Percentiles rank a stretch among this genome's conserved stretches.
Conservation (phyloP, 2,113 vertebrate species). For the Hiodon alosoides region DNA sequence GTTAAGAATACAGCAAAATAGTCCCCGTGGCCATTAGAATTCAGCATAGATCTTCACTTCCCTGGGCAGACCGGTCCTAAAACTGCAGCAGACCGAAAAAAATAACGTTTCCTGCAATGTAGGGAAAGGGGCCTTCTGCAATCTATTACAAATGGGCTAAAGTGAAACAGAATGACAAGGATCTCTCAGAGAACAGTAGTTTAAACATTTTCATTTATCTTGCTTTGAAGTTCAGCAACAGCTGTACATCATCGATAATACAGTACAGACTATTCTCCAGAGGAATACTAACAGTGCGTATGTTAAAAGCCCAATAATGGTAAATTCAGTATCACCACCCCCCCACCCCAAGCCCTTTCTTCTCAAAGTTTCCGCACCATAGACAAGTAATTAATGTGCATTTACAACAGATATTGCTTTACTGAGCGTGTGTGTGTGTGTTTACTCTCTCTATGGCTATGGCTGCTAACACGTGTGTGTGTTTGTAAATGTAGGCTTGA, state of each 20-base stretch:
- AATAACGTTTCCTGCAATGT: background rate
- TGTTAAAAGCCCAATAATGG: conserved; percentile 2
- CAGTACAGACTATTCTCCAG: background rate
- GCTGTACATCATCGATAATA: conserved; percentile 18
- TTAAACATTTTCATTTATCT: conserved; percentile 10
- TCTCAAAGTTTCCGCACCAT: conserved; percentile 11
- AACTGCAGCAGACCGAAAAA: background rate
- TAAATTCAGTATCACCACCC: background rate
- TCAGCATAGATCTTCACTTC: background rate
- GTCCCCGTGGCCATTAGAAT: too few species aligned
- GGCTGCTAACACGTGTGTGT: conserved; percentile 11
- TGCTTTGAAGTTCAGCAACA: background rate
- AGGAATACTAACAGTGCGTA: conserved; percentile 10
- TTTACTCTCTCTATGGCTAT: conserved; percentile 2
- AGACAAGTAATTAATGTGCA: conserved; percentile 20
- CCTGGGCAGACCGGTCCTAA: background rate
- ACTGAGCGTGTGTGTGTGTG: conserved; percentile 17
- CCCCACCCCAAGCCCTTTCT: conserved; percentile 14
- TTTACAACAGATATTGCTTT: conserved; percentile 41
- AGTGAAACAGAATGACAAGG: conserved; percentile 5
- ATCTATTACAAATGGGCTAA: background rate
- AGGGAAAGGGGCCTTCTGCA: background rate
- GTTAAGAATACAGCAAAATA: too few species aligned
- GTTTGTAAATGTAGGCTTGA: background rate
- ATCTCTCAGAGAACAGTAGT: background rate